phyloP scores from a whole-genome alignment of 2,113 vertebrate genomes.

The Mesembrinibis cayennensis region DNA sequence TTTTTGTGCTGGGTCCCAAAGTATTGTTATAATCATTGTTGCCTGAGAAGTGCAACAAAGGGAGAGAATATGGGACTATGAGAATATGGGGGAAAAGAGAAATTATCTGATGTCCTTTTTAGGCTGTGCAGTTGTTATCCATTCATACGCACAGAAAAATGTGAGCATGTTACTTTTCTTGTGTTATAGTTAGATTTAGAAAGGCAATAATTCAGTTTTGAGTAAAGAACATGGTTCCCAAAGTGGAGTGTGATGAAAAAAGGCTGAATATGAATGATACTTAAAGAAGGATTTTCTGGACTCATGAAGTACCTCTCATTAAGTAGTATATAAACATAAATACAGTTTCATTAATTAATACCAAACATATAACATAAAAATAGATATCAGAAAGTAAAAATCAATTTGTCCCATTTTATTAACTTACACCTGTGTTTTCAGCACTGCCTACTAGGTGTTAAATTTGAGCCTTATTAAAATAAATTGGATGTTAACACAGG shows the following conservation, averaged over 20 bases:
- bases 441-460: not conserved
- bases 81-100: not conserved
- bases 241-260: not conserved
- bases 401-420: not conserved
- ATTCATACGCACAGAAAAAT: not conserved
- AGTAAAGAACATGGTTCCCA: not conserved
- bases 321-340: not conserved
- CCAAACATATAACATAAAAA: not conserved
- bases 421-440: not conserved
- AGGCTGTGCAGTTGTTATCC: not conserved
- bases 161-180: rapidly evolving
- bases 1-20: not conserved
- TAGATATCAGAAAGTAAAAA: not conserved
- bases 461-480: constrained; percentile 18
- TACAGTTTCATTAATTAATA: not conserved
- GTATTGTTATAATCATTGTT: not conserved
- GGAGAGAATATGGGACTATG: not conserved
- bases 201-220: not conserved
- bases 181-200: rapidly evolving
- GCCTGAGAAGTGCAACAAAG: not conserved
- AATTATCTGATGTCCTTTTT: too few species aligned
- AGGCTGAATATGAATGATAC: not conserved
- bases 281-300: not conserved
- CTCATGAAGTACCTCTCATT: not conserved
- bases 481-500: constrained; percentile 7